Base-by-base conservation (phyloP, 2,797 vertebrate genomes). In the Sternotherus odoratus region DNA sequence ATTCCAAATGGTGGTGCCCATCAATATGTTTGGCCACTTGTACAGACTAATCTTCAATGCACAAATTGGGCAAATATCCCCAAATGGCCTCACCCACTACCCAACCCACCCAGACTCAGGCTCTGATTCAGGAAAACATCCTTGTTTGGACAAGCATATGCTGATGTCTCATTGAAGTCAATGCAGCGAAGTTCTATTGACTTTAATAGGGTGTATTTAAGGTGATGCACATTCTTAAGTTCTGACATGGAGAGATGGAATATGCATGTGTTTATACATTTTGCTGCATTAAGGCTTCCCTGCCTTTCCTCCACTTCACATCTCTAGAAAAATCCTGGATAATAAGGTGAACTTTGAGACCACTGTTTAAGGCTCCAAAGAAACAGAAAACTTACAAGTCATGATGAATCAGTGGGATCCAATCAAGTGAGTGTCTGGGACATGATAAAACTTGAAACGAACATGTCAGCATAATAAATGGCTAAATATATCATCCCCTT, bases 31-130 rank as follows among this genome's bases (percentile, higher is more conserved):
- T 82, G 89, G 82, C 83, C 79, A 77, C 85, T 95, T 90, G 86
- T 60, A 93, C 77, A 94, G 83, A 81, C 83, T 88, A 81, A 82
- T 94, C 80, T 16, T 83, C 81, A 13, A 11, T 33, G 13, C 30
- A 30, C 57, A 60, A 60, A 60, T 33, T 16, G 6, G 28, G 13
- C 57, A 53, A 53, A 51, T 91, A 94, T 96, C 95, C 95, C 82
- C 94, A 66, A 89, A 51, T 83, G 83, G 95, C 87, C 93, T 49
- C 91, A 95, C 95, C 95, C 91, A 91, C 12, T 60, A 30, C 13
- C 57, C 57, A 60, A 60, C 57, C 30, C 13, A 15, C 12, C 12
- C 21, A 53, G 28, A 33, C 28, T 17, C 8, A n/a, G 60, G 33
- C 60, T n/a, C 30, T 63, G 33, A 63, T 63, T n/a, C 60, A 63